Evolutionary conservation across 2,797 vertebrate species (phyloP).

Genomic region (Euthynnus affinis): DNA sequence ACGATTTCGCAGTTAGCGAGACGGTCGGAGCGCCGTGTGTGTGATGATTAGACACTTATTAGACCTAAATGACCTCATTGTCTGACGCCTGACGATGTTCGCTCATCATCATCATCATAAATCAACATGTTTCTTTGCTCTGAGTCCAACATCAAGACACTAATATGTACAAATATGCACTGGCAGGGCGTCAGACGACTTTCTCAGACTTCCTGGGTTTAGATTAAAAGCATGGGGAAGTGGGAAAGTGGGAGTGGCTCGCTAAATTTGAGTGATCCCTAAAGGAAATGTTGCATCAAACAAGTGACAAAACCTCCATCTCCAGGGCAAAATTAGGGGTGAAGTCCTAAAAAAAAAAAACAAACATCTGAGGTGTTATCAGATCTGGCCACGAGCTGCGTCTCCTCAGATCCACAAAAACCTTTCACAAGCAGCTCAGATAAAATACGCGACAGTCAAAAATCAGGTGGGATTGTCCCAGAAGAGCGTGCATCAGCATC

Average conservation of each 20-base stretch:
- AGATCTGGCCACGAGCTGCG: too few species aligned
- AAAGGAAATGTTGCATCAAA: neutral
- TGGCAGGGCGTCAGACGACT: neutral
- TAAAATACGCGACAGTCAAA: neutral
- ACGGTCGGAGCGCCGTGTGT: too few species aligned
- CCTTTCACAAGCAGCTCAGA: constrained; percentile 8
- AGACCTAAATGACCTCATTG: neutral
- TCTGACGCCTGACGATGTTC: too few species aligned
- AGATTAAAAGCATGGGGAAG: too few species aligned
- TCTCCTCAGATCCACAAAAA: neutral
- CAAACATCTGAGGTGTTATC: neutral
- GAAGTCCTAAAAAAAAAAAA: neutral
- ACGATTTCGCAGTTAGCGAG: too few species aligned
- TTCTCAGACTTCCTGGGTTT: neutral
- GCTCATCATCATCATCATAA: neutral
- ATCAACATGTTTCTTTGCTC: neutral
- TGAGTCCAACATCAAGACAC: neutral
- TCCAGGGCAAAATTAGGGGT: neutral
- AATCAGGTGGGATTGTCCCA: constrained; percentile 11
- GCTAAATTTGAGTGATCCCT: neutral
- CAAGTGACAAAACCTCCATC: neutral
- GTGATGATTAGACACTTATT: neutral
- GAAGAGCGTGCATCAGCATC: neutral
- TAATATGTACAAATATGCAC: neutral
- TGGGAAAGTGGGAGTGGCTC: too few species aligned